Conservation (phyloP, 2,113 vertebrate genomes). For the Condylura cristata region DNA sequence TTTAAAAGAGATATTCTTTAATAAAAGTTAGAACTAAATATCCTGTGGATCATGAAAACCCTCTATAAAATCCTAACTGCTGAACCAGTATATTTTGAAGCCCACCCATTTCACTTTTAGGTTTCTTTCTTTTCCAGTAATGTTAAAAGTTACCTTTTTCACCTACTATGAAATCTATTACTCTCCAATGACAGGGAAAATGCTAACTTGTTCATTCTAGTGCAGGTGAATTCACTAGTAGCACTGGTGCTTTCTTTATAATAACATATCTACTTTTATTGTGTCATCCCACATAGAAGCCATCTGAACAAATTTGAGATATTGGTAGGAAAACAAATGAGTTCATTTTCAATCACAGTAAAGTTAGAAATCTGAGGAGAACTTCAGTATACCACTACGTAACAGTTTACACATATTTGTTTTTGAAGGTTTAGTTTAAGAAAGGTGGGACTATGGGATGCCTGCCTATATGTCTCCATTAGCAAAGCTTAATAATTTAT, state of each 20-base stretch:
- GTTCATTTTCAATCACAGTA: not conserved
- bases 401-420: not conserved
- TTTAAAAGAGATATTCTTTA: not conserved
- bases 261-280: not conserved
- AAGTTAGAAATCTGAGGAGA: not conserved
- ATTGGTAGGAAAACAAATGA: not conserved
- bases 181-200: not conserved
- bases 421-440: constrained; percentile 25
- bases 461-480: not conserved
- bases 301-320: not conserved
- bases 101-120: not conserved
- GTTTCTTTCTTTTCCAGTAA: constrained; percentile 5
- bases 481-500: not conserved
- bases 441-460: not conserved
- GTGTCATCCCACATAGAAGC: not conserved
- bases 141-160: not conserved
- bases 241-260: not conserved
- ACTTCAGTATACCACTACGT: not conserved
- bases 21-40: constrained; percentile 2
- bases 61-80: not conserved
- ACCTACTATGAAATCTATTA: not conserved
- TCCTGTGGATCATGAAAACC: not conserved
- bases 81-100: constrained; percentile 22
- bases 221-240: not conserved
- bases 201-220: not conserved